phyloP scores from a whole-genome alignment of 2,797 vertebrate species.

The Austrolebias charrua region DNA sequence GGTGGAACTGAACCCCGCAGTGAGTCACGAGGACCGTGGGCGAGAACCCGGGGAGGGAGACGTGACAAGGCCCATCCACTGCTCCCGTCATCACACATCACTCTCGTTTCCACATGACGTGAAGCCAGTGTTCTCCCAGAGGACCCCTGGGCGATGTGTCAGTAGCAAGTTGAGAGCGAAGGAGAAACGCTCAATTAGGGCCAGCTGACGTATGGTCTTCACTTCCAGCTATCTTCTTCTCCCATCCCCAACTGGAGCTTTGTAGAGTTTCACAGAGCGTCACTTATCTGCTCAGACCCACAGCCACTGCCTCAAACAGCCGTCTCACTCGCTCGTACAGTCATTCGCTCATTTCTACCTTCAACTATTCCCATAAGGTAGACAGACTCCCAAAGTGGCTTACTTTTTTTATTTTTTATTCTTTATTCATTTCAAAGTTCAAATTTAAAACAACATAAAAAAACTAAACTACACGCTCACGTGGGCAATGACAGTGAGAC shows the following conservation, averaged over 20 bases:
- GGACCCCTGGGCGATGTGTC: constrained; percentile 55
- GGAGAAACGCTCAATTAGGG: constrained; percentile 66
- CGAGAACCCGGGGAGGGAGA: constrained; percentile 29
- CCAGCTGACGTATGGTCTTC: constrained; percentile 58
- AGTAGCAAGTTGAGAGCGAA: constrained; percentile 53
- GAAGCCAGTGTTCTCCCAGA: constrained; percentile 50
- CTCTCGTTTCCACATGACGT: constrained; percentile 52
- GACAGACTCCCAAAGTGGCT: constrained; percentile 46
- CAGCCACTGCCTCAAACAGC: constrained; percentile 44
- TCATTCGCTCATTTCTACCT: constrained; percentile 57
- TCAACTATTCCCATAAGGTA: constrained; percentile 56
- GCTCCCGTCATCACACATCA: constrained; percentile 49
- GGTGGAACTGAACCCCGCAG: constrained; percentile 37
- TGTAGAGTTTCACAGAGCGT: constrained; percentile 35
- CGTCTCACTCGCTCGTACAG: constrained; percentile 48
- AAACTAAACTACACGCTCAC: too few relatives aligned
- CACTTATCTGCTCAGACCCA: constrained; percentile 53
- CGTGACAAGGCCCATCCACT: constrained; percentile 35
- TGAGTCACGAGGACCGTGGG: constrained; percentile 34
- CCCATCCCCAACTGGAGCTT: constrained; percentile 39
- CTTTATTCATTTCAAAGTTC: too few relatives aligned
- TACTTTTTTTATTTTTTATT: constrained; percentile 28
- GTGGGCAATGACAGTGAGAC: too few relatives aligned
- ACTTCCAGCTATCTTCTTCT: constrained; percentile 49
- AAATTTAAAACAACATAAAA: too few relatives aligned